Evolutionary conservation across 2,113 vertebrate genomes (phyloP), one percentile per base, ranked within the genome.

Genomic region (Phocoena phocoena): DNA sequence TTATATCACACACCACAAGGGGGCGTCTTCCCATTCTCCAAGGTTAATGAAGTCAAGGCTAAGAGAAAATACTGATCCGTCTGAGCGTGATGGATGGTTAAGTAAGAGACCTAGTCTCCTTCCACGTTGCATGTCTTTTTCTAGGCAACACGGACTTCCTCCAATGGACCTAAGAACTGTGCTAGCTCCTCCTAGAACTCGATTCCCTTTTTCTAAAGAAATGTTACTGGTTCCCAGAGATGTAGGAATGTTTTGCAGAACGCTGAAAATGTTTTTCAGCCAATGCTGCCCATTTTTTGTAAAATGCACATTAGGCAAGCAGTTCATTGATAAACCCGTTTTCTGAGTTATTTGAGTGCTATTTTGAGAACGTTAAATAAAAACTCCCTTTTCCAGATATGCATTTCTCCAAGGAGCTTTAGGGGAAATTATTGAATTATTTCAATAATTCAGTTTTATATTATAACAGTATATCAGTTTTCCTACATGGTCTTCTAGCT

Each of bases 341-440:
- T 98, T 97, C 73, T 95, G 71, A 98, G 83, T 67, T 65, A 50
- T 96, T 95, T 44, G 18, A 97, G 95, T 90, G 44, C 14, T 96
- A 60, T 96, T 98, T 80, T 96, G 65, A 90, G 90, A 98, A 98
- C 11, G 25, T 21, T 96, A 97, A 98, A 98, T 97, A 83, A 77
- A 93, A 98, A 94, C 97, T 97, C 92, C 90, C 90, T 97, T 97
- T 98, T 77, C 98, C 97, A 98, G 80, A 97, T 71, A 97, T 0
- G n/a, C 13, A 62, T 93, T 98, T 98, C 97, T 87, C 92, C 92
- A 98, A 97, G 93, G 65, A 71, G 13, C 71, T 97, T 95, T 96
- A 63, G 81, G 95, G 82, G 88, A 98, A 98, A 98, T 92, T 8
- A 88, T 14, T 77, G 88, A 97, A 97, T 97, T 97, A 73, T 86